phyloP scores from a whole-genome alignment of 2,113 vertebrate genomes.

The Larimichthys crocea region DNA sequence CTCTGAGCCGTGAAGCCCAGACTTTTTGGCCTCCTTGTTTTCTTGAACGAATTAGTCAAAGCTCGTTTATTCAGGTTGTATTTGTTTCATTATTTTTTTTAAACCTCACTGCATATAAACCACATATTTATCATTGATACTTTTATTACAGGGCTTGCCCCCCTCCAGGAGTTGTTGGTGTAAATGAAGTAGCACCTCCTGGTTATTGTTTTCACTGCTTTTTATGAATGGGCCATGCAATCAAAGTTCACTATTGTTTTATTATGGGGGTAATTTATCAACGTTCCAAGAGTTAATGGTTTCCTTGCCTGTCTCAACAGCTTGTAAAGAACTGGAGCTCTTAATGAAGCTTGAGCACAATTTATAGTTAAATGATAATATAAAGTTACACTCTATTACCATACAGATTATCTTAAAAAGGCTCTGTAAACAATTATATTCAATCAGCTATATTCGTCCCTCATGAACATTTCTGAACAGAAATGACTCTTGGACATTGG shows the following conservation, averaged over 20 bases:
- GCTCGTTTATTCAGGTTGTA: constrained; percentile 2
- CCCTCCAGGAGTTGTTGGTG: constrained; percentile 22
- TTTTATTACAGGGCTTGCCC: constrained; percentile 26
- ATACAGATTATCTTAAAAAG: constrained; percentile 54
- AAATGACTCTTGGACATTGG: constrained; percentile 48
- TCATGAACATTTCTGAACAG: constrained; percentile 35
- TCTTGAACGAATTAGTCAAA: constrained; percentile 28
- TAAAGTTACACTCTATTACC: constrained; percentile 57
- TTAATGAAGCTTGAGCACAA: constrained; percentile 65
- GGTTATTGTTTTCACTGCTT: constrained; percentile 58
- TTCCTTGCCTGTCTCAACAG: constrained; percentile 61
- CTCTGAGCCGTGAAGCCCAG: constrained; percentile 9
- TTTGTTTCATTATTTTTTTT: constrained; percentile 18
- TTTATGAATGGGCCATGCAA: constrained; percentile 68
- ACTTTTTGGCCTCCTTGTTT: constrained; percentile 35
- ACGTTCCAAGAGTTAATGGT: constrained; percentile 68
- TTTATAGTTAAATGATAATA: constrained; percentile 47
- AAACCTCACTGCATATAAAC: constrained; percentile 12
- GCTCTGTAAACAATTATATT: constrained; percentile 60
- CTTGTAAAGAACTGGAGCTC: constrained; percentile 57
- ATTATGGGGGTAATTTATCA: constrained; percentile 63
- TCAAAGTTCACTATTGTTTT: constrained; percentile 73
- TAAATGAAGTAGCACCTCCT: constrained; percentile 54
- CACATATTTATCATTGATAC: constrained; percentile 4
- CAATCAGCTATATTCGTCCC: constrained; percentile 56